Evolutionary conservation across 2,797 vertebrate genomes (phyloP), one percentile per base, ranked within the genome.

Genomic region (Gobio occitaniae): DNA sequence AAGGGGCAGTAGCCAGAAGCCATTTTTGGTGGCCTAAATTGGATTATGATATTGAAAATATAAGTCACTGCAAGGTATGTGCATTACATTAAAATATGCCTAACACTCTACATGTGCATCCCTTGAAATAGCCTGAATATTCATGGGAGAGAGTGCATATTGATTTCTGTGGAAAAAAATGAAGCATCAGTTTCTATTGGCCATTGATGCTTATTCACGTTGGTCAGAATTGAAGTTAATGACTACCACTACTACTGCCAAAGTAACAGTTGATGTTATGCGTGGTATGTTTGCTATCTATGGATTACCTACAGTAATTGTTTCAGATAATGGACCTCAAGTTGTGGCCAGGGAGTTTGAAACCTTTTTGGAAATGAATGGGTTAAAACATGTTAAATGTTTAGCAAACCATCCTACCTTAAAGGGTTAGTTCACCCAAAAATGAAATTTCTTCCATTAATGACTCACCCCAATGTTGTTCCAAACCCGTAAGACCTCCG

Each of bases 191-290:
- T 63, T 63, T 63, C 59, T 29, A 25, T 63, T 29, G 13, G 54
- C 38, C 0, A 72, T 17, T 47, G 68, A 80, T 80, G 84, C 76
- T 21, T 74, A 80, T 61, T 80, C 66, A 50, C 19, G 11, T 25
- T 80, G 84, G 84, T 44, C 66, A 72, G 84, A 85, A 32, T 47
- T 80, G 0, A 85, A 32, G 32, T 32, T 32, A 32, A 32, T 32
- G 32, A 32, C 32, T 32, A 32, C 32, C 32, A 32, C 32, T 32
- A 32, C 32, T 32, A 32, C 32, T 32, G 32, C 32, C 32, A 32
- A 32, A 32, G 32, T 32, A 32, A 32, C 32, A 32, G 32, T 32
- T 32, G 32, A 32, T 32, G 32, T 32, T 32, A 32, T 32, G 32
- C 2, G 32, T 32, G 32, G 32, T 32, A 32, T 32, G 32, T 38